These are phyloP conservation scores for Sesamia nonagrioides DNA, from an alignment of 1,140 invertebrate genomes.

Conservation along the genomic window DNA sequence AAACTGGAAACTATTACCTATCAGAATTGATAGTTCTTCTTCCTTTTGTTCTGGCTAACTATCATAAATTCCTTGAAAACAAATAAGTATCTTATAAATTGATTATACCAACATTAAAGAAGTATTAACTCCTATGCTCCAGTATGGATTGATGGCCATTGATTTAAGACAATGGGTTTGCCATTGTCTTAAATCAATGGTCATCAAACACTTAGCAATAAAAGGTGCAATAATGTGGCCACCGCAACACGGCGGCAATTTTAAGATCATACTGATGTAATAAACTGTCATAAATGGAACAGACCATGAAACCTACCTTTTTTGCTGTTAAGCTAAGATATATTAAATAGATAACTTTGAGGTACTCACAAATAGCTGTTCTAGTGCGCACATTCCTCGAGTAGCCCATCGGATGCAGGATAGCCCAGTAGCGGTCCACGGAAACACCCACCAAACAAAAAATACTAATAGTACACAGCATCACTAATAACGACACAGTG, in stretches of 20 bases:
- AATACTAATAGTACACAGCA: conserved; percentile 97
- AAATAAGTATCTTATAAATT: conserved; percentile 13
- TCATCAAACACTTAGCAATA: conserved; percentile 55
- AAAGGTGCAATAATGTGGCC: conserved; percentile 57
- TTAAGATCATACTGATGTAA: conserved; percentile 28
- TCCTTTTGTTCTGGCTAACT: background rate
- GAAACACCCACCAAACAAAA: conserved; percentile 96
- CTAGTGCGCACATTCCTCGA: conserved; percentile 94
- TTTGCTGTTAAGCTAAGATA: background rate
- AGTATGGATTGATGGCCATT: conserved; percentile 57
- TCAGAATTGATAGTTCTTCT: background rate
- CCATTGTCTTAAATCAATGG: conserved; percentile 70
- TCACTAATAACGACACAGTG: conserved; percentile 95
- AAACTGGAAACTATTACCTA: no score
- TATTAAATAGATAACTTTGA: background rate
- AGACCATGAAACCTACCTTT: no score
- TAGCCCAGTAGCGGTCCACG: conserved; percentile 97
- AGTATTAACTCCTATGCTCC: conserved; percentile 39
- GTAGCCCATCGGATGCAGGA: conserved; percentile 96
- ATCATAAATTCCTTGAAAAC: conserved; percentile 25
- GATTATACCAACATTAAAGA: conserved; percentile 10
- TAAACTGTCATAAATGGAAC: background rate
- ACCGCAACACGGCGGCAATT: conserved; percentile 39
- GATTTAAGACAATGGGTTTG: no score
- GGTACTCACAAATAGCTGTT: conserved; percentile 93